A percentile compares a stretch with the other conserved stretches of the same genome.
These are phyloP conservation scores for Anarsia innoxiella DNA, from an alignment of 2,888 invertebrate species.

Conservation along the genomic window DNA sequence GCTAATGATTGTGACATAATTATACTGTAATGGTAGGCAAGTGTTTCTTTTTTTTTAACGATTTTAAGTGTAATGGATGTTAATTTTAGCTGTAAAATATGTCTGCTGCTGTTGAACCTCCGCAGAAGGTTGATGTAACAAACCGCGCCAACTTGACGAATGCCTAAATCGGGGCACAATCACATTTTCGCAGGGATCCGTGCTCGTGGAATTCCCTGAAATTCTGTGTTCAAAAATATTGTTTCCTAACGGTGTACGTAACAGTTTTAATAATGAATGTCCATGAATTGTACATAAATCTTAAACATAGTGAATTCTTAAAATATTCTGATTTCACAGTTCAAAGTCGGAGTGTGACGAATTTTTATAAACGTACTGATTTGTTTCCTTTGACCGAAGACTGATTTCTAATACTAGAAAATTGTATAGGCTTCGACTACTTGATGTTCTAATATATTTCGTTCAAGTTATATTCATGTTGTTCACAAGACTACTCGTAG, in stretches of 20 bases:
- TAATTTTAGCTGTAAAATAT: slow-evolving; percentile 2
- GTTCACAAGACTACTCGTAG: no score
- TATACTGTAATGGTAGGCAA: slow-evolving; percentile 12
- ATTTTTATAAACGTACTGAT: slow-evolving; percentile 37
- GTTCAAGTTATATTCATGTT: no score
- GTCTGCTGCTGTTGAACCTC: slow-evolving; percentile 17
- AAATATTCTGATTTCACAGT: slow-evolving; percentile 27
- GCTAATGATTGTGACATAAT: slow-evolving; percentile 7
- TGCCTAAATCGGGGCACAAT: slow-evolving; percentile 6
- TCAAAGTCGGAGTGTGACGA: slow-evolving; percentile 31
- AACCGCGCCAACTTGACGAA: background rate
- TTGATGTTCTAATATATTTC: slow-evolving; percentile 24
- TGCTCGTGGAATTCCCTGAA: slow-evolving; percentile 43
- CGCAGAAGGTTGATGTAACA: background rate
- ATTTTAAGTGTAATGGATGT: slow-evolving; percentile 8
- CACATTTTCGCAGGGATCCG: slow-evolving; percentile 3
- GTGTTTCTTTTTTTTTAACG: slow-evolving; percentile 13
- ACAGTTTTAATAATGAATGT: slow-evolving; percentile 19
- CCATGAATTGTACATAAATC: slow-evolving; percentile 25
- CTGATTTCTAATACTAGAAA: slow-evolving; percentile 56
- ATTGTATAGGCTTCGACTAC: slow-evolving; percentile 36
- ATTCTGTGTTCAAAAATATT: slow-evolving; percentile 22
- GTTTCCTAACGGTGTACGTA: slow-evolving; percentile 16
- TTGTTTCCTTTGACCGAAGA: slow-evolving; percentile 65
- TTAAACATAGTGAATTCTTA: slow-evolving; percentile 24